Conservation (phyloP, 1,140 invertebrate species). For the Drosophila kikkawai region DNA sequence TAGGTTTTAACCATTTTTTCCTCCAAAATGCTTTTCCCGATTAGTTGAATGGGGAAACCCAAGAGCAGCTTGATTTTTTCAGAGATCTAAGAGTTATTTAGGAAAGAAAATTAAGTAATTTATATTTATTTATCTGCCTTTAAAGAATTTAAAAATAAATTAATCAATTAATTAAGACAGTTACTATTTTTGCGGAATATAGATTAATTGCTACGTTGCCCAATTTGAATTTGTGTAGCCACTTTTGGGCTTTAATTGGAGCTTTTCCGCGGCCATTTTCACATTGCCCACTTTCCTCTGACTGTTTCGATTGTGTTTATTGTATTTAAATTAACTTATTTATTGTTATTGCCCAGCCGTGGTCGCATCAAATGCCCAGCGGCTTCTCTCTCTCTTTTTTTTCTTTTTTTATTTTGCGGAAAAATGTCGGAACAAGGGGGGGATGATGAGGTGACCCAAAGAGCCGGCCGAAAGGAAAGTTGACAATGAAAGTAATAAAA, state of each 20-base stretch:
- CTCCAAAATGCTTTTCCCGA: neutral
- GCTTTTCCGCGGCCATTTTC: neutral
- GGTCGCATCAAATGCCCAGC: conserved; percentile 33
- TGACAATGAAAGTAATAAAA: conserved; percentile 80
- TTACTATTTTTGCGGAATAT: neutral
- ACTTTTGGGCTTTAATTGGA: conserved; percentile 6
- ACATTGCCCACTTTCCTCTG: neutral
- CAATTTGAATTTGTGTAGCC: conserved; percentile 23
- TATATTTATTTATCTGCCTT: neutral
- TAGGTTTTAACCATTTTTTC: conserved; percentile 4
- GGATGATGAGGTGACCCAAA: conserved; percentile 31
- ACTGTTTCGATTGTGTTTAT: conserved; percentile 76
- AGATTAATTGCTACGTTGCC: conserved; percentile 13
- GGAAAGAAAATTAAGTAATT: too few species aligned
- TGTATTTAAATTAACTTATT: conserved; percentile 83
- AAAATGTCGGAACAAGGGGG: neutral
- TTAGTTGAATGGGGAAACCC: neutral
- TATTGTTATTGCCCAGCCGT: conserved; percentile 66
- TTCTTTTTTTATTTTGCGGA: neutral
- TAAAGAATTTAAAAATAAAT: neutral
- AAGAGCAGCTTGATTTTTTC: neutral
- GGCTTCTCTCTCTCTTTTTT: neutral
- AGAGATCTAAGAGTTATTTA: neutral
- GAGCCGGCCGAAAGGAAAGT: conserved; percentile 46
- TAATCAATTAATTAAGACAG: conserved; percentile 1